Percentiles rank a stretch among this genome's conserved stretches.
Conservation (phyloP, 2,797 vertebrate genomes). For the Clamator glandarius region DNA sequence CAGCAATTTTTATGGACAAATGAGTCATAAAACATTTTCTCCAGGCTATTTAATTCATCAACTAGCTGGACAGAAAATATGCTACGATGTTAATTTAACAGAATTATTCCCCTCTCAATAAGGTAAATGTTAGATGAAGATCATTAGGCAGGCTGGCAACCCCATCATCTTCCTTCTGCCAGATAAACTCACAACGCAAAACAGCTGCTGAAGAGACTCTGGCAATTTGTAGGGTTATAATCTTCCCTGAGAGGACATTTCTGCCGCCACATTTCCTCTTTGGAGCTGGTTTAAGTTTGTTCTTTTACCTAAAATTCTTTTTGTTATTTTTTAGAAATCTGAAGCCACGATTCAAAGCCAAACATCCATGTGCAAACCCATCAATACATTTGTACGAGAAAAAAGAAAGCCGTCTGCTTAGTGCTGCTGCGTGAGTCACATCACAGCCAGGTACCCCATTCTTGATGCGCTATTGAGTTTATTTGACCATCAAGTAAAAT, state of each 20-base stretch:
- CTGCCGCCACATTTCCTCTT: not conserved
- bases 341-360: constrained; percentile 4
- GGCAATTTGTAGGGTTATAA: not conserved
- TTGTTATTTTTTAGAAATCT: not conserved
- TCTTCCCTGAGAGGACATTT: not conserved
- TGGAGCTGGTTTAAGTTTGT: not conserved
- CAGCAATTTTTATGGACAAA: constrained; percentile 27
- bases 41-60: constrained; percentile 65
- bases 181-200: not conserved
- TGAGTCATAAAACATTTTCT: constrained; percentile 48
- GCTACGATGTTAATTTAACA: constrained; percentile 64
- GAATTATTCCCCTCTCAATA: constrained; percentile 61
- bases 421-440: not conserved
- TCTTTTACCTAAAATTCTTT: not conserved
- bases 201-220: constrained; percentile 52
- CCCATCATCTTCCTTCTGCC: constrained; percentile 40
- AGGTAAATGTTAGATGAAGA: constrained; percentile 51
- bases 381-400: not conserved
- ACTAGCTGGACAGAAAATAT: constrained; percentile 57
- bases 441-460: constrained; percentile 4
- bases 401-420: constrained; percentile 15
- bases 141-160: constrained; percentile 61
- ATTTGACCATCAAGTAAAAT: constrained; percentile 37
- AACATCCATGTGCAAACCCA: not conserved
- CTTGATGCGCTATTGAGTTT: not conserved